A percentile compares a stretch with the other conserved stretches of the same genome.
These are phyloP conservation scores for Apteryx owenii DNA, from an alignment of 2,113 vertebrate species.

Conservation along the genomic window DNA sequence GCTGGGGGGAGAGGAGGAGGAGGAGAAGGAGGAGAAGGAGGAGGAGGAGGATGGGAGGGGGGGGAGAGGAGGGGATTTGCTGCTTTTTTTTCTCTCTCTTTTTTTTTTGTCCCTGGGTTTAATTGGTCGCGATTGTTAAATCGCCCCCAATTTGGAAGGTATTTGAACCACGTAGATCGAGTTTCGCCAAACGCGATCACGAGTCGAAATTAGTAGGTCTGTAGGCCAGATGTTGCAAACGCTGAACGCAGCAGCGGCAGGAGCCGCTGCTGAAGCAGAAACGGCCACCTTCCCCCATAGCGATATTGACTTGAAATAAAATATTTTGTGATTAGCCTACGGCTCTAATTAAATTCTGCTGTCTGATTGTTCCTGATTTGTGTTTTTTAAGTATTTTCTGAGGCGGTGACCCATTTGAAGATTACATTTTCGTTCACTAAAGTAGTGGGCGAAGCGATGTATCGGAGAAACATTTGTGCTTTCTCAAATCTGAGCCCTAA, in stretches of 20 bases:
- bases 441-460: slow-evolving; percentile 12
- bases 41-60: background rate
- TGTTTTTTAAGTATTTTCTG: slow-evolving; percentile 8
- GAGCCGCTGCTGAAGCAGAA: slow-evolving; percentile 32
- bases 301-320: slow-evolving; percentile 60
- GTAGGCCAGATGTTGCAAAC: slow-evolving; percentile 82
- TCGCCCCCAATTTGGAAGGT: slow-evolving; percentile 74
- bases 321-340: slow-evolving; percentile 63
- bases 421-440: background rate
- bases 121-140: slow-evolving; percentile 75
- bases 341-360: slow-evolving; percentile 56
- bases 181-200: slow-evolving; percentile 73
- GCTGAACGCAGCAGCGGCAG: slow-evolving; percentile 53
- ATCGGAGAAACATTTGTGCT: background rate
- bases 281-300: slow-evolving; percentile 25
- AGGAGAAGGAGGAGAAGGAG: background rate
- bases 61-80: slow-evolving; percentile 37
- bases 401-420: slow-evolving; percentile 31
- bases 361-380: slow-evolving; percentile 57
- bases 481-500: background rate
- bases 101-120: background rate
- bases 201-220: slow-evolving; percentile 78
- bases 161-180: slow-evolving; percentile 78
- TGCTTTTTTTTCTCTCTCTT: background rate
- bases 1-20: background rate